Evolutionary conservation across 2,113 vertebrate species (phyloP), one percentile per base, ranked within the genome.

Genomic region (Gymnogyps californianus): DNA sequence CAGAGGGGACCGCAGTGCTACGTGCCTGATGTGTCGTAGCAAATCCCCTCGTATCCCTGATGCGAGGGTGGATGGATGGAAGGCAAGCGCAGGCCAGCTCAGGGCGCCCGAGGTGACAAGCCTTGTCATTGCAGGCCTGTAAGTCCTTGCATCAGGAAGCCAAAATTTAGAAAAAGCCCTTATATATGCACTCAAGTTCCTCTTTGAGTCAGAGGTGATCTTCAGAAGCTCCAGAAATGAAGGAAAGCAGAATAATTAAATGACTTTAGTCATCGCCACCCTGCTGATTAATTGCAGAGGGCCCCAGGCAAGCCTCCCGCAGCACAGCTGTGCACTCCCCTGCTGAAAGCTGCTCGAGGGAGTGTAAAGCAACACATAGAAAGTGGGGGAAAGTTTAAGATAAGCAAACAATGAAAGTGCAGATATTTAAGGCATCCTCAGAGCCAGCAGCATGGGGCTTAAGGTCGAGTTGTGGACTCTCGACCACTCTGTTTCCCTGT

Each of bases 301-400:
- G 78, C 66, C 70, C 54, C 16, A 46, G 29, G 58, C 19, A 26
- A 55, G 16, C 25, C 74, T 87, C 29, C 51, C 1, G 9, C 81
- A 72, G 70, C 66, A 61, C 57, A 93, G 65, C 87, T 25, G 0
- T 34, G 52, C 36, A 12, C 11, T 12, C 13, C 52, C 17, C 72
- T 79, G 65, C 81, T 65, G 74, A 36, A 70, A 46, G 49, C 69
- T 61, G 69, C 86, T 58, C 7, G 1, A 20, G 47, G 52, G 49
- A 64, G 54, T 42, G 44, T 12, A 82, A 47, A 94, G 54, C 89
- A 93, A 26, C 70, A 47, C 66, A 40, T 83, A 78, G 87, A 47
- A 93, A 96, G 78, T 64, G 84, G 89, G 87, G 82, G 54, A 95
- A 92, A 96, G 87, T 95, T 96, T 89, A 95, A 78, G 55, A 95